These are phyloP conservation scores for Melanerpes aurifrons DNA, from an alignment of 2,113 vertebrate genomes.

Conservation along the genomic window DNA sequence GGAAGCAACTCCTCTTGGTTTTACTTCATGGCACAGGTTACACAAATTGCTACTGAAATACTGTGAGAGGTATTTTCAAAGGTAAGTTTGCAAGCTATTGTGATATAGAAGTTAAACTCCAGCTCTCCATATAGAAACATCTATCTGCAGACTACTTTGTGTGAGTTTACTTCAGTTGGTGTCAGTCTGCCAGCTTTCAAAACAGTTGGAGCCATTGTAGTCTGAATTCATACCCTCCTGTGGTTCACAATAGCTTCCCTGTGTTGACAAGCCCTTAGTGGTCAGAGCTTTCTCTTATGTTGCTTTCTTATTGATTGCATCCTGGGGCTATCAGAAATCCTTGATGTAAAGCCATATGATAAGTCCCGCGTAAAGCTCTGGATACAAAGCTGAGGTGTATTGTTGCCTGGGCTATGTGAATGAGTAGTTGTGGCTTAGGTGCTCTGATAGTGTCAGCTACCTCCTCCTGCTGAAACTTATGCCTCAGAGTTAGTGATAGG, in stretches of 20 bases:
- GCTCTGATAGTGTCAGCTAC: not conserved
- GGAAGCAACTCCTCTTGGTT: not conserved
- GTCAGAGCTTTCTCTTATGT: constrained; percentile 23
- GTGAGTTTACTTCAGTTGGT: not conserved
- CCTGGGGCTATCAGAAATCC: constrained; percentile 30
- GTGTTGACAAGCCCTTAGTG: not conserved
- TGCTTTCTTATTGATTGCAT: constrained; percentile 25
- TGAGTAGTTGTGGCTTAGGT: not conserved
- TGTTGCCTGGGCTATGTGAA: not conserved
- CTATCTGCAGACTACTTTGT: not conserved
- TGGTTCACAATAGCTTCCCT: not conserved
- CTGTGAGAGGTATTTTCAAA: not conserved
- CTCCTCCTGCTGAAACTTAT: constrained; percentile 36
- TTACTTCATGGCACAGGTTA: not conserved
- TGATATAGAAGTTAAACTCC: not conserved
- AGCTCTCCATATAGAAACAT: not conserved
- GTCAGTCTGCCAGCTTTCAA: not conserved
- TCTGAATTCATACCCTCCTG: not conserved
- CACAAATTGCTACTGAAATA: not conserved
- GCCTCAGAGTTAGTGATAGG: not conserved
- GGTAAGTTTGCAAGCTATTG: not conserved
- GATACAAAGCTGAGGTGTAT: not conserved
- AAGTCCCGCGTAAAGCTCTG: not conserved
- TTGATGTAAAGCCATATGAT: constrained; percentile 4
- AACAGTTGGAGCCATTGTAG: not conserved